phyloP scores from a whole-genome alignment of 2,888 invertebrate genomes.

The Pemphredon lugubris region DNA sequence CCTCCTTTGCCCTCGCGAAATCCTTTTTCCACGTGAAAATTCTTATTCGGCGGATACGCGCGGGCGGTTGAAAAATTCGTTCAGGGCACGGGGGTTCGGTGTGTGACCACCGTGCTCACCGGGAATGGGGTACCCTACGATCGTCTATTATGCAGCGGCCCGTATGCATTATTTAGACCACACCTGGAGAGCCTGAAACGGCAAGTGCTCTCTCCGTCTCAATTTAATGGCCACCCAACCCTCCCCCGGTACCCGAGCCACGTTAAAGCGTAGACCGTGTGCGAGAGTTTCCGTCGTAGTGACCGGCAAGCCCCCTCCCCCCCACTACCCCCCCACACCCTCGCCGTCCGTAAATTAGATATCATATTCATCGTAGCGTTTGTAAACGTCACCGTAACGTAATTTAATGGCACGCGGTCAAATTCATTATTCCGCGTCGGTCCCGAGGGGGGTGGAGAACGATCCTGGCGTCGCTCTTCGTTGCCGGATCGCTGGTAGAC shows the following conservation, averaged over 20 bases:
- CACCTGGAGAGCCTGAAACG: conserved; percentile 62
- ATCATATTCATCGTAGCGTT: conserved; percentile 42
- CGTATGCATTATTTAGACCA: conserved; percentile 71
- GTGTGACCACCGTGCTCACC: conserved; percentile 43
- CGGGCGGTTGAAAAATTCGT: conserved; percentile 60
- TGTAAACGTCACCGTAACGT: conserved; percentile 26
- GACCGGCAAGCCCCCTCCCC: conserved; percentile 2
- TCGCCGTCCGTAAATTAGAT: conserved; percentile 40
- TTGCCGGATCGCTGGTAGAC: too few relatives aligned
- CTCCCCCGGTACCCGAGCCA: conserved; percentile 17
- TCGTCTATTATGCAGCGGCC: conserved; percentile 69
- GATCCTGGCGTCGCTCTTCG: conserved; percentile 19
- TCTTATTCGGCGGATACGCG: neutral
- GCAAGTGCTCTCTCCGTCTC: conserved; percentile 44
- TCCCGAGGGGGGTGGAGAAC: conserved; percentile 14
- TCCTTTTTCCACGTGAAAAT: neutral
- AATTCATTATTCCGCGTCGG: conserved; percentile 44
- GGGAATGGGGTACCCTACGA: conserved; percentile 49
- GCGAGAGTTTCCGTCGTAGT: conserved; percentile 12
- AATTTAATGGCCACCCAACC: conserved; percentile 53
- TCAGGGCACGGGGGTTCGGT: conserved; percentile 25
- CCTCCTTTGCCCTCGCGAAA: too few relatives aligned
- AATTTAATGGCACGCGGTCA: conserved; percentile 26
- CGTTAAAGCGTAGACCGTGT: conserved; percentile 12
- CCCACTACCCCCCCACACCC: neutral